Evolutionary conservation across 2,888 invertebrate species (phyloP), one percentile per base, ranked within the genome.

Genomic region (Himalopsyche japonica): DNA sequence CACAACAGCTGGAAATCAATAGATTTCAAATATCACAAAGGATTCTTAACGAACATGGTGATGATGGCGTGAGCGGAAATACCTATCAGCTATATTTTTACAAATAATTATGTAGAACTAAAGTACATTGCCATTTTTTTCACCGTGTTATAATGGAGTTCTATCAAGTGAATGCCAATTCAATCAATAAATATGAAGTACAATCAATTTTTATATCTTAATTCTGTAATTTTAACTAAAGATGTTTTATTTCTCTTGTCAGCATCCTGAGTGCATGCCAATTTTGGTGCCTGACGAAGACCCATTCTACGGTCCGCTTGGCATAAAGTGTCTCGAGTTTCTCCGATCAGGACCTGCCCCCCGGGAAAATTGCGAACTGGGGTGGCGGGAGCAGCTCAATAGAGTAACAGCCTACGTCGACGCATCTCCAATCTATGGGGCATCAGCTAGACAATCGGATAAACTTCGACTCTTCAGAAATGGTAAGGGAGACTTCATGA

Each of bases 221-320:
- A n/a, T n/a, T n/a, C n/a, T n/a, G n/a, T n/a, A n/a, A n/a, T n/a
- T n/a, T n/a, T n/a, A 12, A 32, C 43, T 79, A 18, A 81, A 20
- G 3, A 70, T 12, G 80, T 3, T 76, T 48, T n/a, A 79, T 30
- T 70, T 79, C 57, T 8, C 30, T 82, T 24, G 20, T 30, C 91
- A 96, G 93, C 97, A 98, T 90, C 97, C 97, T 0, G 96, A 97
- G 88, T 98, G 97, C 89, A 91, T 97, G 87, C 96, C 97, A 0
- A 97, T 98, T 87, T 91, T 94, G 81, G 96, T 97, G 0, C 94
- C 95, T 0, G 89, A 91, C 0, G 93, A 94, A 32, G 97, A 97
- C 90, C 94, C 94, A 15, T 96, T 96, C 91, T 93, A 95, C 88
- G 93, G 94, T 0, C 93, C 93, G 0, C 92, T 95, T 32, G 95